Conservation (phyloP, 2,888 invertebrate genomes). For the Sarcophaga variegata region DNA sequence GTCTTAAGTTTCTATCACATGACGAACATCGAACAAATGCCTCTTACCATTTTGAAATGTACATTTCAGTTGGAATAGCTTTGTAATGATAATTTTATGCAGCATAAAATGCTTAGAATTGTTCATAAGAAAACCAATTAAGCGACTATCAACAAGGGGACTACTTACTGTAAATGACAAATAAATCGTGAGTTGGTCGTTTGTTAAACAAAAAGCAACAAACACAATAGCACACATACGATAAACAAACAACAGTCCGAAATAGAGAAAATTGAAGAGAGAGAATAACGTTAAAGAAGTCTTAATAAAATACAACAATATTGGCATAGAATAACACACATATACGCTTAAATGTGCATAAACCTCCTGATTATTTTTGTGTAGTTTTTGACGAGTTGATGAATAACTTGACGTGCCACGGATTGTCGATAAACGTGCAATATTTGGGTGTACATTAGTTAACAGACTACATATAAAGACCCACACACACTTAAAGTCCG, state of each 20-base stretch:
- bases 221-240: not conserved
- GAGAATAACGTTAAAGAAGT: constrained; percentile 39
- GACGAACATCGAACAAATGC: constrained; percentile 22
- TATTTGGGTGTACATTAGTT: constrained; percentile 80
- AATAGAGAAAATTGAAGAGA: no score
- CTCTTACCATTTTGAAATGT: constrained; percentile 33
- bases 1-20: not conserved
- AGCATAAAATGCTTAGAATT: constrained; percentile 67
- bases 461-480: constrained; percentile 63
- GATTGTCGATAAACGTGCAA: constrained; percentile 80
- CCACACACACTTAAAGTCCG: constrained; percentile 3
- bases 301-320: constrained; percentile 18
- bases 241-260: constrained; percentile 6
- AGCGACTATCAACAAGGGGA: constrained; percentile 75
- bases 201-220: constrained; percentile 37
- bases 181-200: constrained; percentile 75
- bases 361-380: constrained; percentile 25
- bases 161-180: constrained; percentile 74
- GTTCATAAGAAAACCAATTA: constrained; percentile 76
- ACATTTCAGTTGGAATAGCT: constrained; percentile 41
- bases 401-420: constrained; percentile 78
- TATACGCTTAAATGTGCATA: constrained; percentile 11
- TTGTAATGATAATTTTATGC: constrained; percentile 70
- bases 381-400: constrained; percentile 78
- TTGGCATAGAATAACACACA: constrained; percentile 19